Evolutionary conservation across 2,888 invertebrate species (phyloP).

Genomic region (Parnassius glacialis): DNA sequence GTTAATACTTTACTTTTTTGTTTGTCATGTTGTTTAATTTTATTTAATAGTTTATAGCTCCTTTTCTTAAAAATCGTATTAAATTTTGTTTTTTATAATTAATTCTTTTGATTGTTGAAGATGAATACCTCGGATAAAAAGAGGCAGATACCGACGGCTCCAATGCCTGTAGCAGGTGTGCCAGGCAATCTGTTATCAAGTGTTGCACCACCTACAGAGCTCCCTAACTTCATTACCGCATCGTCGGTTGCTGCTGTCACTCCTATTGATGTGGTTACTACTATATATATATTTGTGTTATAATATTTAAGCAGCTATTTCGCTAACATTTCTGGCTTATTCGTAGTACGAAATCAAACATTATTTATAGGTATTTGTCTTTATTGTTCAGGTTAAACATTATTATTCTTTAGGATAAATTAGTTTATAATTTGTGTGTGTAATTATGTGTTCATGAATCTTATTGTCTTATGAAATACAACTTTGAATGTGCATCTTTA

Average conservation of each 20-base stretch:
- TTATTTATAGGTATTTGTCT: too few relatives aligned
- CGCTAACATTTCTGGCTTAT: too few relatives aligned
- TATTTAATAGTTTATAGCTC: neutral
- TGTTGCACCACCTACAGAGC: constrained; percentile 84
- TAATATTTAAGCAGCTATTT: too few relatives aligned
- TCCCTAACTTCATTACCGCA: constrained; percentile 84
- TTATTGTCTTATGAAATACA: too few relatives aligned
- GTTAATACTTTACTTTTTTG: neutral
- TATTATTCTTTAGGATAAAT: too few relatives aligned
- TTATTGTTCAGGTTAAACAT: too few relatives aligned
- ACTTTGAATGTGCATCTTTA: too few relatives aligned
- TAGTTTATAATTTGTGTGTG: too few relatives aligned
- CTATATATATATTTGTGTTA: constrained; percentile 1
- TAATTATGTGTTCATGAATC: too few relatives aligned
- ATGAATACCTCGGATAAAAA: constrained; percentile 58
- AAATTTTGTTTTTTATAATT: constrained; percentile 1
- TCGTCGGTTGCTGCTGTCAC: constrained; percentile 28
- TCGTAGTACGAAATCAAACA: neutral
- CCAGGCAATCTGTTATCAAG: constrained; percentile 82
- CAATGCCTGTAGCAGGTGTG: constrained; percentile 60
- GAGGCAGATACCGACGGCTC: constrained; percentile 63
- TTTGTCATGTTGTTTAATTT: neutral
- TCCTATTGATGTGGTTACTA: neutral
- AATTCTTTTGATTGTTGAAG: constrained; percentile 15
- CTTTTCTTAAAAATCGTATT: neutral